Percentiles rank a stretch among this genome's conserved stretches.
phyloP scores from a whole-genome alignment of 2,797 vertebrate genomes.

The Mus minutoides region DNA sequence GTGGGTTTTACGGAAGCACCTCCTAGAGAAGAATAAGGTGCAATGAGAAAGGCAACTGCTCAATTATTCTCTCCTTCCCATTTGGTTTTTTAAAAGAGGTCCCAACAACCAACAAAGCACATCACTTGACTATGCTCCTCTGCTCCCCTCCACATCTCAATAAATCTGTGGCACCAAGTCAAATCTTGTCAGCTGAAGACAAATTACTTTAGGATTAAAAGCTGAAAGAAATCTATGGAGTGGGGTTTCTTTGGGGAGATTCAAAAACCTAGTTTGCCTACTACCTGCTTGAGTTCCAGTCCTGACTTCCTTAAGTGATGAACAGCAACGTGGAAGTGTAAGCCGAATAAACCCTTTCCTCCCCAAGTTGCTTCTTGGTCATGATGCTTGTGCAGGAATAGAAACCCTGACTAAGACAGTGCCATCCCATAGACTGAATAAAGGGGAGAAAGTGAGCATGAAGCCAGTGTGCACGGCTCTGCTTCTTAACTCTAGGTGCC shows the following conservation, averaged over 20 bases:
- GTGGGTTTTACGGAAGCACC: background rate
- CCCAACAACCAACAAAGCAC: background rate
- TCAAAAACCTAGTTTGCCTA: constrained; percentile 41
- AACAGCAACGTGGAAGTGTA: too few species aligned
- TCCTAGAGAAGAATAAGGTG: background rate
- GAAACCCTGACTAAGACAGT: too few species aligned
- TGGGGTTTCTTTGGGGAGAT: background rate
- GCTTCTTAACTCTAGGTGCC: background rate
- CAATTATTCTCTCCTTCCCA: constrained; percentile 16
- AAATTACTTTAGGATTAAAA: background rate
- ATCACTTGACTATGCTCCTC: background rate
- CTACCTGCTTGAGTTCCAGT: background rate
- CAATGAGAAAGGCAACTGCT: background rate
- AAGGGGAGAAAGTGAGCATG: background rate
- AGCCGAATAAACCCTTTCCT: too few species aligned
- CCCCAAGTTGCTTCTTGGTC: too few species aligned
- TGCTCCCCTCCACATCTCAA: constrained; percentile 25
- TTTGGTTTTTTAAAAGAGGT: background rate
- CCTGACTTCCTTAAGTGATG: too few species aligned
- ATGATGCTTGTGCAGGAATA: too few species aligned
- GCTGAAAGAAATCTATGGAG: background rate
- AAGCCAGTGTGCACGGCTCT: background rate
- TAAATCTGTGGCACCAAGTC: background rate
- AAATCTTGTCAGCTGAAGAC: background rate
- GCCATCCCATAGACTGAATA: background rate